phyloP scores from a whole-genome alignment of 2,797 vertebrate genomes.

The Parauchenoglanis punctatus region DNA sequence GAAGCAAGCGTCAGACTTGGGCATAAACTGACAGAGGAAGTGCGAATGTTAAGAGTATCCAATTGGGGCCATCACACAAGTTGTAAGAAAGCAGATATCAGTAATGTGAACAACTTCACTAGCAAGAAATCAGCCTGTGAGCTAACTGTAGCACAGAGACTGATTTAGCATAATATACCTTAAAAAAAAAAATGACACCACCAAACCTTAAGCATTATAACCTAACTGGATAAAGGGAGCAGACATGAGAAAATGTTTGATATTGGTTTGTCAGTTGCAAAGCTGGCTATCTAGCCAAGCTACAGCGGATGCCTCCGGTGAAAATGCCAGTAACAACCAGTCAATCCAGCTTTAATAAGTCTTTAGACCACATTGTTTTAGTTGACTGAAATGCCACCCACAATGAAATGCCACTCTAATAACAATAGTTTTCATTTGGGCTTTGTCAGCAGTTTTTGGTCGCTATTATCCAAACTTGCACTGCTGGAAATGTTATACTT shows the following conservation, averaged over 20 bases:
- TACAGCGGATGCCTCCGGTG: no score
- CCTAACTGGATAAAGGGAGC: background rate
- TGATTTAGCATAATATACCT: background rate
- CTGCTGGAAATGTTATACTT: background rate
- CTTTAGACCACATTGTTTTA: background rate
- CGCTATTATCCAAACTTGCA: background rate
- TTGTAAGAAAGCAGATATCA: background rate
- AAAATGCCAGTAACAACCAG: background rate
- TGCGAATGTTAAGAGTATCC: background rate
- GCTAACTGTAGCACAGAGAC: no score
- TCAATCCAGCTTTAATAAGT: background rate
- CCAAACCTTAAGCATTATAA: background rate
- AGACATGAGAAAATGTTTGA: background rate
- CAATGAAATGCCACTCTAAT: slow-evolving; percentile 4
- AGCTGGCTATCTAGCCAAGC: background rate
- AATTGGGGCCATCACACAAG: background rate
- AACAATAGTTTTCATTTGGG: background rate
- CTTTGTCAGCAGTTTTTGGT: background rate
- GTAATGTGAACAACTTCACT: background rate
- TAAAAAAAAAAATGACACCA: background rate
- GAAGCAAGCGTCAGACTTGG: background rate
- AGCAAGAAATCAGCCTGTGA: background rate
- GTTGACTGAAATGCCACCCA: background rate
- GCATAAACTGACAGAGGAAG: background rate
- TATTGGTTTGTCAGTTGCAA: no score